phyloP scores from a whole-genome alignment of 2,888 invertebrate genomes.

The Suillia variegata region DNA sequence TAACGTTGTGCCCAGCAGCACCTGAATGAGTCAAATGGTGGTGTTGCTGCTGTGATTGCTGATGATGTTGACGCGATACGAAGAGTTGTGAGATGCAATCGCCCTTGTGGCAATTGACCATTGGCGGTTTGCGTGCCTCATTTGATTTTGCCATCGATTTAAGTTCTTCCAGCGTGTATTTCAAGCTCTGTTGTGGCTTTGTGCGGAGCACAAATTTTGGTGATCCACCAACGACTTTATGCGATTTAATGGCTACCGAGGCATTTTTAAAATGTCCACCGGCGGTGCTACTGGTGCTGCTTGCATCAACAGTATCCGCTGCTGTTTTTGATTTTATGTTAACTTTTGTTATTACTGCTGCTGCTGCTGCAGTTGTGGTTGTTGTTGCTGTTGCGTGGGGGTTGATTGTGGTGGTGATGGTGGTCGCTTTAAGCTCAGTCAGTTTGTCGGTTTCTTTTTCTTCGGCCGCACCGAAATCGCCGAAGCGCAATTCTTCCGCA shows the following conservation, averaged over 20 bases:
- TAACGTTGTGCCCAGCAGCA: conserved; percentile 16
- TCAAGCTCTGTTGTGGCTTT: conserved; percentile 14
- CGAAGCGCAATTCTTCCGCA: not conserved
- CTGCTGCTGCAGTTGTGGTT: no score
- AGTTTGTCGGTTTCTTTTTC: not conserved
- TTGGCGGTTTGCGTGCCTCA: conserved; percentile 44
- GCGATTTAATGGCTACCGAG: conserved; percentile 10
- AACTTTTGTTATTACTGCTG: conserved; percentile 15
- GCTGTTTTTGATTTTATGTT: conserved; percentile 8
- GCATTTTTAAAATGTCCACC: no score
- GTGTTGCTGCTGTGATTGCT: conserved; percentile 38
- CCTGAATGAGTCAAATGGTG: conserved; percentile 38
- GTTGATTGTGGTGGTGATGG: not conserved
- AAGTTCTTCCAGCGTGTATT: conserved; percentile 46
- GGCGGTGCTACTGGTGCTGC: not conserved
- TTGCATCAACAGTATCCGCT: conserved; percentile 11
- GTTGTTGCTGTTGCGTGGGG: conserved; percentile 8
- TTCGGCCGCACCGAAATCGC: not conserved
- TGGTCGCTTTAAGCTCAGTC: not conserved
- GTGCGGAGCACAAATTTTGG: not conserved
- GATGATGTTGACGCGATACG: conserved; percentile 45
- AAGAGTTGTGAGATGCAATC: conserved; percentile 51
- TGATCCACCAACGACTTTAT: not conserved
- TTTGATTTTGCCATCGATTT: conserved; percentile 40
- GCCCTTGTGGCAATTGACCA: conserved; percentile 49